These are phyloP conservation scores for Ctenicera cuprea DNA, from an alignment of 2,888 invertebrate genomes.

Conservation along the genomic window DNA sequence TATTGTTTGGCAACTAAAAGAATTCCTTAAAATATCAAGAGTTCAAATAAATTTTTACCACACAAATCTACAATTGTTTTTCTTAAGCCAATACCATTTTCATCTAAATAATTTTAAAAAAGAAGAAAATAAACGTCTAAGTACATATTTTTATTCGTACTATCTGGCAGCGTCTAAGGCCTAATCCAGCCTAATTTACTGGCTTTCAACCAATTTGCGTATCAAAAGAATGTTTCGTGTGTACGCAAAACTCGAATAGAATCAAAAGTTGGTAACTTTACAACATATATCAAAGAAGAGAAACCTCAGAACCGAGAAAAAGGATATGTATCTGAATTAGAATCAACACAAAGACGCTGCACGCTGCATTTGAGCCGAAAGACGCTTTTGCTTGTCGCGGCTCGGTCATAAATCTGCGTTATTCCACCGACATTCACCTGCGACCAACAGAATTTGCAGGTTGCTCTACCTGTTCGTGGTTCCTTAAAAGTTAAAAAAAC, in stretches of 20 bases:
- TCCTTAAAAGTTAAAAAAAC: neutral
- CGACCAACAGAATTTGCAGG: slow-evolving; percentile 48
- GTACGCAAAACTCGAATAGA: slow-evolving; percentile 24
- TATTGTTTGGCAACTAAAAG: too few species aligned
- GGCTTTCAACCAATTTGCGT: slow-evolving; percentile 14
- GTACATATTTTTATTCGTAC: too few species aligned
- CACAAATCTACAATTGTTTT: too few species aligned
- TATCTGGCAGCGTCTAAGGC: too few species aligned
- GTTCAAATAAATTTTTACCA: too few species aligned
- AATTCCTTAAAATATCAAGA: too few species aligned
- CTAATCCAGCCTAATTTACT: neutral
- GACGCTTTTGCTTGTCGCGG: slow-evolving; percentile 55
- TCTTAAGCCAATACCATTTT: too few species aligned
- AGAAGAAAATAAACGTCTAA: too few species aligned
- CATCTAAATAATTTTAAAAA: too few species aligned
- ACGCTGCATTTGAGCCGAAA: slow-evolving; percentile 52
- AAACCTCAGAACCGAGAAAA: slow-evolving; percentile 38
- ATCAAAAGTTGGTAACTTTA: slow-evolving; percentile 43
- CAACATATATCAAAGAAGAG: slow-evolving; percentile 42
- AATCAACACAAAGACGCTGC: slow-evolving; percentile 54
- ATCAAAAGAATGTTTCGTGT: slow-evolving; percentile 8
- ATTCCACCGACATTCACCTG: slow-evolving; percentile 61
- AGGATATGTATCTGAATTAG: slow-evolving; percentile 59
- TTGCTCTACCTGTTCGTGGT: slow-evolving; percentile 2
- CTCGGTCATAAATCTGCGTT: slow-evolving; percentile 63